Conservation (phyloP, 2,888 invertebrate genomes). For the Drymonia ruficornis region DNA sequence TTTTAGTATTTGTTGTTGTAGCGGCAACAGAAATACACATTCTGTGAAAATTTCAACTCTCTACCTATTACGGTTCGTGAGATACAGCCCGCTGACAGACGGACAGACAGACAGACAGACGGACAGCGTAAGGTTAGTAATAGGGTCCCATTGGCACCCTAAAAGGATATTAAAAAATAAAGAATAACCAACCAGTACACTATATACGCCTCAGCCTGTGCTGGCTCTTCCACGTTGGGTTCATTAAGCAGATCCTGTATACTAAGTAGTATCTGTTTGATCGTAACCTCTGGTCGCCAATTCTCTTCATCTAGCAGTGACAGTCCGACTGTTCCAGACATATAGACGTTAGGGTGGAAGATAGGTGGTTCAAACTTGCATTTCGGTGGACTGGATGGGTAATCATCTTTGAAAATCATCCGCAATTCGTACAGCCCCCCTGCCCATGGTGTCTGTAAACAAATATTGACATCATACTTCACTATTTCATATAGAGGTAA, state of each 20-base stretch:
- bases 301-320: constrained; percentile 98
- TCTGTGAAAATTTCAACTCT: too few species aligned
- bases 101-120: too few species aligned
- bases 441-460: constrained; percentile 96
- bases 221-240: constrained; percentile 99
- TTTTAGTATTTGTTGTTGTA: too few species aligned
- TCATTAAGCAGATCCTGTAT: constrained; percentile 99
- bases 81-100: too few species aligned
- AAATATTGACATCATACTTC: background rate
- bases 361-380: constrained; percentile 99
- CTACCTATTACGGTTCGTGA: too few species aligned
- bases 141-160: too few species aligned
- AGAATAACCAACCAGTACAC: constrained; percentile 87
- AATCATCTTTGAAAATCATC: constrained; percentile 99
- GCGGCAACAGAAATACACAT: too few species aligned
- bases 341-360: constrained; percentile 98
- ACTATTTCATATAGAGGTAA: too few species aligned
- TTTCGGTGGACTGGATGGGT: constrained; percentile 99
- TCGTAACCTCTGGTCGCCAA: constrained; percentile 99
- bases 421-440: constrained; percentile 97
- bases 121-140: too few species aligned
- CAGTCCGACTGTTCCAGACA: constrained; percentile 96
- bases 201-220: constrained; percentile 99
- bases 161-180: constrained; percentile 1
- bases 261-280: constrained; percentile 98